These are phyloP conservation scores for Nesogale talazaci DNA, from an alignment of 2,113 vertebrate genomes.

Conservation along the genomic window DNA sequence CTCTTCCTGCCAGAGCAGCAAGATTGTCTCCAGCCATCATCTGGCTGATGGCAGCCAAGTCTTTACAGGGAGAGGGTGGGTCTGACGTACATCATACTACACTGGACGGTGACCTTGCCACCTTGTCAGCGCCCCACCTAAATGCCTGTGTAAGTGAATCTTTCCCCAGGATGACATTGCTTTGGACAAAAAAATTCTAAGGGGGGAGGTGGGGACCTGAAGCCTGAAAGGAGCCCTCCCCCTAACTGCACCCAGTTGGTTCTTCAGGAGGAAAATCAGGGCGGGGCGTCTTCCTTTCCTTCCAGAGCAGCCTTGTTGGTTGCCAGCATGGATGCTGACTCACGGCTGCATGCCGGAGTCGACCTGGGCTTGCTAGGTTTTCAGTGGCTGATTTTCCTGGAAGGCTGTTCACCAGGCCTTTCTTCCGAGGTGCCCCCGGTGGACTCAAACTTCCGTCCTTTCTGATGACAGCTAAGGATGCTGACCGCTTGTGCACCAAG, in stretches of 20 bases:
- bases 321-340: too few relatives aligned
- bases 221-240: background rate
- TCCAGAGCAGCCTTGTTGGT: background rate
- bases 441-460: background rate
- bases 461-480: background rate
- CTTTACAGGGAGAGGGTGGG: background rate
- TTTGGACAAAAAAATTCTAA: background rate
- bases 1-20: background rate
- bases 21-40: background rate
- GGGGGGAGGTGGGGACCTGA: background rate
- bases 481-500: background rate
- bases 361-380: background rate
- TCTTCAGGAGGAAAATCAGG: too few relatives aligned
- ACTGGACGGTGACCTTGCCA: background rate
- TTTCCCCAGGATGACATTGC: background rate
- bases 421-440: background rate
- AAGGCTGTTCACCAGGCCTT: background rate
- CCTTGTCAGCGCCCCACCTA: accelerated
- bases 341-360: too few relatives aligned
- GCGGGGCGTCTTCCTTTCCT: too few relatives aligned
- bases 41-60: background rate
- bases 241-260: too few relatives aligned
- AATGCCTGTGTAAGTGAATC: background rate
- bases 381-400: background rate
- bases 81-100: background rate